Evolutionary conservation across 2,888 invertebrate species (phyloP), one percentile per base, ranked within the genome.

Genomic region (Chloroclysta siterata): DNA sequence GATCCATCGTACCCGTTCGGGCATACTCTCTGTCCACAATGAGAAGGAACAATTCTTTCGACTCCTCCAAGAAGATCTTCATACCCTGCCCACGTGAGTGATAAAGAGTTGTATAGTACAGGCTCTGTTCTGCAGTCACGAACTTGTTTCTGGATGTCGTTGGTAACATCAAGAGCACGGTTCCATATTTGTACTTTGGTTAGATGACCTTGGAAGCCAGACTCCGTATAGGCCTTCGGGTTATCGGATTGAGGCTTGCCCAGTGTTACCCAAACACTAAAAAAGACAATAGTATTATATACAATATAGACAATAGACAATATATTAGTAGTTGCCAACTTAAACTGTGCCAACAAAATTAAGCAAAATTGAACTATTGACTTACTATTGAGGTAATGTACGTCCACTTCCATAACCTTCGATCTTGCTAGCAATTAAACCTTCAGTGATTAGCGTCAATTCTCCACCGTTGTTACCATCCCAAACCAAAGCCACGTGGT

Each of bases 101-200:
- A 95, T 6, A 99, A 91, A 3, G 96, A 97, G 75, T 95, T 95
- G 85, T 97, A 98, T 4, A 98, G 93, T 0, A 98, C 98, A 0
- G 98, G 98, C 76, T 98, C 98, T 4, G 97, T 97, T 76, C 98
- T 95, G 80, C 98, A 98, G 78, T 98, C 98, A 29, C 98, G 94
- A 0, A 98, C 98, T 94, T 98, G 98, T 82, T 97, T 97, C 75
- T 98, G 98, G 69, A 98, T 96, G 87, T 98, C 98, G 65, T 97
- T 97, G 5, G 98, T 97, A 15, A 98, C 96, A 81, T 98, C 98
- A 0, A 99, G 93, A 44, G 98, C 97, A 51, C 98, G 94, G 75
- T 96, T 96, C 99, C 99, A 99, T 63, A 99, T 95, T 92, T 99
- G 98, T 39, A 98, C 97, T 87, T 98, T 97, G 8, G 98, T 98